Percentiles rank a stretch among this genome's conserved stretches.
Evolutionary conservation across 2,113 vertebrate genomes (phyloP).

Genomic region (Antechinus flavipes): DNA sequence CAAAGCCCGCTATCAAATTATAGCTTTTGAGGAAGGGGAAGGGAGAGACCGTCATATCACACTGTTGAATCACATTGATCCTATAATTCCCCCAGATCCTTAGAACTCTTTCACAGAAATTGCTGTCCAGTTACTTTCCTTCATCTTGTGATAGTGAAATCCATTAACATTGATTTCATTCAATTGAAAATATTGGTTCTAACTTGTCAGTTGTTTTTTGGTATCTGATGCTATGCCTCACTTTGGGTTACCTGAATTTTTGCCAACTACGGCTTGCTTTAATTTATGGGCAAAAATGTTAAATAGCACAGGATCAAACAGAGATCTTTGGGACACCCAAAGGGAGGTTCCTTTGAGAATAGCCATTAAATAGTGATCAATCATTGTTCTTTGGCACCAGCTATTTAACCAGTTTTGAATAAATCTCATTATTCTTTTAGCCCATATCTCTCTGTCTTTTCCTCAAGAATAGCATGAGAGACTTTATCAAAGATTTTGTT

Average conservation of each 20-base stretch:
- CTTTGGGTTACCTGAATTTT: background rate
- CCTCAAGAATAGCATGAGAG: background rate
- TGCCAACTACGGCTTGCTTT: background rate
- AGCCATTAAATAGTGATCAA: background rate
- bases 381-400: background rate
- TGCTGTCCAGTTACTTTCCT: background rate
- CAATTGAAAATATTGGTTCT: background rate
- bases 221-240: background rate
- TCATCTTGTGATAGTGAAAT: background rate
- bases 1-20: background rate
- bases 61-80: background rate
- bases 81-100: background rate
- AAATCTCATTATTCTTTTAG: background rate
- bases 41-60: background rate
- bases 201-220: background rate
- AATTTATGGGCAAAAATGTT: background rate
- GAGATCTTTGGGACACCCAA: background rate
- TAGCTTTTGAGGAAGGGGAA: background rate
- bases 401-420: background rate
- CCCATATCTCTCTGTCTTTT: background rate
- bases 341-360: background rate
- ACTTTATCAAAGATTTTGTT: background rate
- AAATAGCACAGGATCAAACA: background rate
- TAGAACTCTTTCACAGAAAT: background rate
- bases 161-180: background rate